Evolutionary conservation across 2,888 invertebrate genomes (phyloP).

Genomic region (Linyphia triangularis): DNA sequence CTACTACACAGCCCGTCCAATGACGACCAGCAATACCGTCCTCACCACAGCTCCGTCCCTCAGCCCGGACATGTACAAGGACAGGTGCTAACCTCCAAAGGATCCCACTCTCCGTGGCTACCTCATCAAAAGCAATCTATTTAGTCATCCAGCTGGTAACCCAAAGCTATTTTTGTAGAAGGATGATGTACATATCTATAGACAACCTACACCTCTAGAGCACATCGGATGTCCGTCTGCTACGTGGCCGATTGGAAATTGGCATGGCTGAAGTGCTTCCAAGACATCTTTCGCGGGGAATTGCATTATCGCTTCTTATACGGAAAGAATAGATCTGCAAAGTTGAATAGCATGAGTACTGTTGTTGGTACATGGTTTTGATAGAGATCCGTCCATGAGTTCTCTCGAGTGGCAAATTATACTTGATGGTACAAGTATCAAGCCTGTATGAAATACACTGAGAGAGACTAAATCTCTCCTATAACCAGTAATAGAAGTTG

Average conservation of each 20-base stretch:
- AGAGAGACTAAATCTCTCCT: not conserved
- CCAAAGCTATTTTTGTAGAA: conserved; percentile 53
- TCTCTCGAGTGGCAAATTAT: too few species aligned
- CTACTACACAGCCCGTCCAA: conserved; percentile 64
- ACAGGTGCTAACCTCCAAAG: conserved; percentile 68
- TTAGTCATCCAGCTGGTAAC: conserved; percentile 63
- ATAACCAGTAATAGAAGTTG: not conserved
- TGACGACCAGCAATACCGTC: conserved; percentile 49
- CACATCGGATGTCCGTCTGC: not conserved
- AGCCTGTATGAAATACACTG: not conserved
- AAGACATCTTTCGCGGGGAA: not conserved
- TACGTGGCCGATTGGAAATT: conserved; percentile 10
- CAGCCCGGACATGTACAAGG: conserved; percentile 71
- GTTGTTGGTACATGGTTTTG: too few species aligned
- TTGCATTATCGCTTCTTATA: too few species aligned
- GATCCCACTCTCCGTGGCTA: conserved; percentile 62
- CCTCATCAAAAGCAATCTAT: conserved; percentile 57
- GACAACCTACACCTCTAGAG: not conserved
- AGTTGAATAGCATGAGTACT: too few species aligned
- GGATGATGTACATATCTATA: conserved; percentile 33
- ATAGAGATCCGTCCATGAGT: too few species aligned
- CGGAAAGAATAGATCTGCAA: not conserved
- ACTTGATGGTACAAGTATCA: not conserved
- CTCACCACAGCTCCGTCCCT: conserved; percentile 71
- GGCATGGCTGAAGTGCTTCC: conserved; percentile 29